Evolutionary conservation across 2,113 vertebrate species (phyloP).

Genomic region (Ramphastos sulfuratus): DNA sequence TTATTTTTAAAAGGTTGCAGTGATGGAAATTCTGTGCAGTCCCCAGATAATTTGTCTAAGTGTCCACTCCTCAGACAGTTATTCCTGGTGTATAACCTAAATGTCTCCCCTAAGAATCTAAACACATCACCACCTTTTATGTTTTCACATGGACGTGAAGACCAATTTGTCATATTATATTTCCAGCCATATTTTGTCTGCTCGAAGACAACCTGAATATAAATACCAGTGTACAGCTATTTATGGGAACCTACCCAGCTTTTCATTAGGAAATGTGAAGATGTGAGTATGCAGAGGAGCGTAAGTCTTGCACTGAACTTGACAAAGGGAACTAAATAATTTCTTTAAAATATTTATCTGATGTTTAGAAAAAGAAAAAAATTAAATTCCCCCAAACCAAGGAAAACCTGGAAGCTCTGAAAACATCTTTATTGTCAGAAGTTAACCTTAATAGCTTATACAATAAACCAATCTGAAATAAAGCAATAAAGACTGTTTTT

Average conservation of each 20-base stretch:
- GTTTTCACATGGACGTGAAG: not conserved
- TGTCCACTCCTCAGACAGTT: not conserved
- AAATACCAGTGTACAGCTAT: not conserved
- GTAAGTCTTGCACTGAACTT: not conserved
- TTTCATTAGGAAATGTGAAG: not conserved
- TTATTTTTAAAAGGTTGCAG: not conserved
- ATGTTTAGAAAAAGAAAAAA: not conserved
- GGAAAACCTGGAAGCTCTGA: not conserved
- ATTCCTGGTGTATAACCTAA: not conserved
- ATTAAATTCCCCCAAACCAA: not conserved
- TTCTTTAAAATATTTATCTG: not conserved
- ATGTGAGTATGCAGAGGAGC: not conserved
- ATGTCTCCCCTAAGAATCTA: not conserved
- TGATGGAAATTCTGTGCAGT: not conserved
- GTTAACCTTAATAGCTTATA: not conserved
- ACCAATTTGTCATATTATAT: not conserved
- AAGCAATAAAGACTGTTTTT: not conserved
- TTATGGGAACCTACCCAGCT: not conserved
- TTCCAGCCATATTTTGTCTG: not conserved
- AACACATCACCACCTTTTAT: accelerated
- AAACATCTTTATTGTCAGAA: not conserved
- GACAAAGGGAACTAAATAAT: not conserved
- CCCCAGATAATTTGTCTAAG: not conserved
- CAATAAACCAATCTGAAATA: not conserved
- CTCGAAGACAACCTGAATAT: not conserved